Evolutionary conservation across 2,113 vertebrate species (phyloP), one percentile per base, ranked within the genome.

Genomic region (Channa maculata): DNA sequence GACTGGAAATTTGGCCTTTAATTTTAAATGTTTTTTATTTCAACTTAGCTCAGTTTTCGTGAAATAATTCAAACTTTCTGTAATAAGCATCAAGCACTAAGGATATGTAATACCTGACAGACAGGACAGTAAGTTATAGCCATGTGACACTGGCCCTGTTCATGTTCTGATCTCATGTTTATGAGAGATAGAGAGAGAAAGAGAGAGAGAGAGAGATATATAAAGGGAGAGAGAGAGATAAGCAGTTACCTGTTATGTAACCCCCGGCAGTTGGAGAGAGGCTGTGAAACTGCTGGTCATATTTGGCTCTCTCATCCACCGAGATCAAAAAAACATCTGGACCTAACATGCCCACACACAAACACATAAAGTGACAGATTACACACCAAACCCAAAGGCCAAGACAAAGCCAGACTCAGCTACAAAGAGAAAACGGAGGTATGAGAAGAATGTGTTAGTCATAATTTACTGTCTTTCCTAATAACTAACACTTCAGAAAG

Each of bases 241-340:
- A 24, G 24, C 24, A 24, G 48, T 82, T 88, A 99, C 98, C 97
- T 92, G 97, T 99, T 89, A 99, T 99, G 89, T 96, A 98, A 87
- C 98, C 98, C 72, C 96, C 94, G 55, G 93, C 91, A 11, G 92
- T 95, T 65, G 97, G 98, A 90, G 98, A 93, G 89, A 99, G 94
- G 89, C 97, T 97, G 77, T 96, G 97, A 91, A 99, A 99, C 93
- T 99, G 98, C 67, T 99, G 98, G 88, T 99, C 98, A 91, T 99
- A 95, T 90, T 99, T 99, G 12, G 95, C 95, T 96, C 98, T 94
- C 85, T 99, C 98, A 77, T 99, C 98, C 91, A 95, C 94, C 44
- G 96, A 98, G 91, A 99, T 97, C 85, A 96, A 94, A 96, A 97
- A 99, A 90, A 97, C 94, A 92, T 99, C 98, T 92, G 88, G 80